Evolutionary conservation across 2,888 invertebrate genomes (phyloP).

Genomic region (Zygogramma bicolorata): DNA sequence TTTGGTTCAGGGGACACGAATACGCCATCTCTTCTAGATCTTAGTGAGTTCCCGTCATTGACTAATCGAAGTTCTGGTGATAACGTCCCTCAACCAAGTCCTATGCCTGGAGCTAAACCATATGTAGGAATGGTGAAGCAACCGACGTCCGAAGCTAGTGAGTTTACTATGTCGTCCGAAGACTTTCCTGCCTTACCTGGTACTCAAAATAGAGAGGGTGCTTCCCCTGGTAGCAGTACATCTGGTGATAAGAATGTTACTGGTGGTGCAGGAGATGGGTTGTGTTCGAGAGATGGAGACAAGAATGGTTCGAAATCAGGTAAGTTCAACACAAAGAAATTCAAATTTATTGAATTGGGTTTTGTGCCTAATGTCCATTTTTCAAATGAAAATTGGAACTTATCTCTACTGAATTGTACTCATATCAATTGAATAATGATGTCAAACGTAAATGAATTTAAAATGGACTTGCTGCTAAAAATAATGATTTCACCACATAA

Average conservation of each 20-base stretch:
- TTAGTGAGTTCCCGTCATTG: conserved; percentile 93
- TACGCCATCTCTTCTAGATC: conserved; percentile 89
- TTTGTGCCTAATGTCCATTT: no score
- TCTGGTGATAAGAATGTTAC: conserved; percentile 52
- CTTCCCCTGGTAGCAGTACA: conserved; percentile 71
- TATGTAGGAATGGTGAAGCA: conserved; percentile 95
- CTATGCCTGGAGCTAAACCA: conserved; percentile 92
- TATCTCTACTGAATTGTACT: no score
- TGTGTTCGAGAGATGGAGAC: conserved; percentile 56
- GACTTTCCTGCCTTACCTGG: conserved; percentile 99
- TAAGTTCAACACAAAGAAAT: conserved; percentile 29
- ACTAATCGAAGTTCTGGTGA: conserved; percentile 86
- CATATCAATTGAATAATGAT: no score
- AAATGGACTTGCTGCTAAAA: no score
- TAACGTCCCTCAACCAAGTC: conserved; percentile 82
- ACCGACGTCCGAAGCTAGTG: conserved; percentile 90
- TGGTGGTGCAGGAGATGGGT: conserved; percentile 57
- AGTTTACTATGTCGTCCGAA: conserved; percentile 98
- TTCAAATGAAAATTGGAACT: background rate
- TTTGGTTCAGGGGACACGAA: conserved; percentile 74
- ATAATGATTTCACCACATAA: no score
- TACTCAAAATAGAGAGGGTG: conserved; percentile 79
- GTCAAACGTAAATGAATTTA: no score
- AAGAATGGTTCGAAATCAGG: conserved; percentile 60
- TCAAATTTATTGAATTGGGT: background rate